phyloP scores from a whole-genome alignment of 2,888 invertebrate genomes.

The Drosophila engyochracea region DNA sequence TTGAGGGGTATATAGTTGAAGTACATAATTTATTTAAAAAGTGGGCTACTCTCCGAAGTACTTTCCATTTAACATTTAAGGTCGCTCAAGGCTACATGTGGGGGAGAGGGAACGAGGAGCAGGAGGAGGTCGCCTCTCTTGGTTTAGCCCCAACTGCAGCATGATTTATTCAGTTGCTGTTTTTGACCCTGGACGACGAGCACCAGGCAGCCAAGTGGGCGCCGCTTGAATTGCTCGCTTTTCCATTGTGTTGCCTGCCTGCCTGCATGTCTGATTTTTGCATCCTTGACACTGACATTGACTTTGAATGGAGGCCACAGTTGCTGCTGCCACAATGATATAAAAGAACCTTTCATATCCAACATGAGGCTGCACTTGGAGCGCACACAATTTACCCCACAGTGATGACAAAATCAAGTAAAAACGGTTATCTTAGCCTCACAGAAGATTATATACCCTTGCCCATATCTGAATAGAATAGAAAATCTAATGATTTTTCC shows the following conservation, averaged over 20 bases:
- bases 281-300: constrained; percentile 75
- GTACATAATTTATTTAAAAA: not conserved
- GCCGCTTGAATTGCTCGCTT: constrained; percentile 42
- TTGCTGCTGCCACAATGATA: constrained; percentile 1
- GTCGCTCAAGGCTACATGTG: constrained; percentile 5
- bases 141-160: constrained; percentile 15
- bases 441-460: not conserved
- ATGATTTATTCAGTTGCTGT: constrained; percentile 61
- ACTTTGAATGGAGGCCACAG: constrained; percentile 54
- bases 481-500: too few relatives aligned
- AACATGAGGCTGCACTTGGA: constrained; percentile 31
- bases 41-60: too few relatives aligned
- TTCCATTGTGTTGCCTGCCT: constrained; percentile 43
- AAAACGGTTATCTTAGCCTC: not conserved
- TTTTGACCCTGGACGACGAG: constrained; percentile 39
- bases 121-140: constrained; percentile 15
- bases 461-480: not conserved
- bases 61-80: constrained; percentile 23
- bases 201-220: constrained; percentile 60
- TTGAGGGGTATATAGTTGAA: not conserved
- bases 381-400: constrained; percentile 21
- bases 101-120: not conserved
- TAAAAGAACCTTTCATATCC: constrained; percentile 23
- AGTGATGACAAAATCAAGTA: constrained; percentile 26
- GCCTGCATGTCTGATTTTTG: constrained; percentile 37